Percentiles rank a stretch among this genome's conserved stretches.
Conservation (phyloP, 1,140 invertebrate genomes). For the Eciton burchellii region DNA sequence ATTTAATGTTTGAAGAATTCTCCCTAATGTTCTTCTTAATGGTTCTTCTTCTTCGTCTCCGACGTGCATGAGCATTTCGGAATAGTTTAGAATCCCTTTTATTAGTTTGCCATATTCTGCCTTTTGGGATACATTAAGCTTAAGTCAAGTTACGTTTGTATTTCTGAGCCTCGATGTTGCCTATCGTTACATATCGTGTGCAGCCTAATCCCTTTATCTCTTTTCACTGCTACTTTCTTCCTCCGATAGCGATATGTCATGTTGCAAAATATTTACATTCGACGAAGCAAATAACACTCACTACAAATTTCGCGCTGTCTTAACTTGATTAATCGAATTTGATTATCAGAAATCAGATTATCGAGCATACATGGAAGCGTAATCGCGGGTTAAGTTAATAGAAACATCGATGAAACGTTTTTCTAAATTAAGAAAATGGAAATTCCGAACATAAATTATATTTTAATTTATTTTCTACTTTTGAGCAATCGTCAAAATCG, state of each 20-base stretch:
- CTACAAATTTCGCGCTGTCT: slow-evolving; percentile 18
- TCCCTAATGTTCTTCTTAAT: too few relatives aligned
- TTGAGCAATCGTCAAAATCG: not conserved
- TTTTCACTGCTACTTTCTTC: slow-evolving; percentile 9
- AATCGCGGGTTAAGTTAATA: too few relatives aligned
- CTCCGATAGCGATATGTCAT: slow-evolving; percentile 66
- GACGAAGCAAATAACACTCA: slow-evolving; percentile 15
- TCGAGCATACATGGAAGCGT: too few relatives aligned
- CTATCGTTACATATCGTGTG: slow-evolving; percentile 11
- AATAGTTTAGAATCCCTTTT: slow-evolving; percentile 19
- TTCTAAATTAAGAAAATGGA: not conserved
- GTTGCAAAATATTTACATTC: slow-evolving; percentile 16
- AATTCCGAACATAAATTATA: too few relatives aligned
- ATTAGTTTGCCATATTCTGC: not conserved
- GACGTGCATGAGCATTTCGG: not conserved
- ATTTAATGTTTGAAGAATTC: not conserved
- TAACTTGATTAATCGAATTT: slow-evolving; percentile 14
- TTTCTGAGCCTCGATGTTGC: slow-evolving; percentile 13
- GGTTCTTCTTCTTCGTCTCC: too few relatives aligned
- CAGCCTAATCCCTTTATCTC: slow-evolving; percentile 19
- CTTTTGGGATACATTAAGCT: not conserved
- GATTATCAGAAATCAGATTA: not conserved
- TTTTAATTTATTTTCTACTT: too few relatives aligned
- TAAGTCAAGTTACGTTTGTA: not conserved
- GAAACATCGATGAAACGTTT: not conserved